These are phyloP conservation scores for Eupithecia subumbrata DNA, from an alignment of 2,888 invertebrate species.

Conservation along the genomic window DNA sequence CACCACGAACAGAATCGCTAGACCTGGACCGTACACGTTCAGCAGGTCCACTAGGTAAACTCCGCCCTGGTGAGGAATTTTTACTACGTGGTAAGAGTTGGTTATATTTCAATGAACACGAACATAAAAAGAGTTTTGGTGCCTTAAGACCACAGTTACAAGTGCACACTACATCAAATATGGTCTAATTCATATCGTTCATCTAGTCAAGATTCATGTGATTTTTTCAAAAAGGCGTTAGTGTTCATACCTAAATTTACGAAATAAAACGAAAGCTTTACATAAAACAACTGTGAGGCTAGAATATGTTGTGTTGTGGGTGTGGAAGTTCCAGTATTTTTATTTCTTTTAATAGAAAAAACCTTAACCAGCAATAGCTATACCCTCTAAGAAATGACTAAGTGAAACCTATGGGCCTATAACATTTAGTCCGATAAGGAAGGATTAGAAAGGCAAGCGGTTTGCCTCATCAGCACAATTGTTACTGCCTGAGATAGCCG, in stretches of 20 bases:
- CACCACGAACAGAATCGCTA: constrained; percentile 94
- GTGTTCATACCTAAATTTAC: too few relatives aligned
- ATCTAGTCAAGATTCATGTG: too few relatives aligned
- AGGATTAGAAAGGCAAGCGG: constrained; percentile 28
- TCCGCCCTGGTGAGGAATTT: constrained; percentile 86
- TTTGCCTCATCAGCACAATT: constrained; percentile 50
- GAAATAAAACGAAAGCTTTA: neutral
- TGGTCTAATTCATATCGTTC: too few relatives aligned
- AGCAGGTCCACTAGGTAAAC: constrained; percentile 93
- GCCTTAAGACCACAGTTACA: too few relatives aligned
- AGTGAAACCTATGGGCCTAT: constrained; percentile 29
- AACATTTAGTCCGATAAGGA: constrained; percentile 42
- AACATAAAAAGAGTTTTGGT: too few relatives aligned
- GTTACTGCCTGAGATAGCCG: constrained; percentile 47
- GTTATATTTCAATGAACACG: too few relatives aligned
- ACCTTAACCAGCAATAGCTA: neutral
- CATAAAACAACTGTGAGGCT: neutral
- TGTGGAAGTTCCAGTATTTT: neutral
- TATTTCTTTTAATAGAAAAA: neutral
- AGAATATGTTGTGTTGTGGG: neutral
- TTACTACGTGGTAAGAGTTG: neutral
- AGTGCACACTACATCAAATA: too few relatives aligned
- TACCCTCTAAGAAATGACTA: neutral
- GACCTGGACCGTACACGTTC: constrained; percentile 94
- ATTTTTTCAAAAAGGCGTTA: too few relatives aligned